These are phyloP conservation scores for Deladenus siricidicola DNA, from an alignment of 2,888 invertebrate species.

Conservation along the genomic window DNA sequence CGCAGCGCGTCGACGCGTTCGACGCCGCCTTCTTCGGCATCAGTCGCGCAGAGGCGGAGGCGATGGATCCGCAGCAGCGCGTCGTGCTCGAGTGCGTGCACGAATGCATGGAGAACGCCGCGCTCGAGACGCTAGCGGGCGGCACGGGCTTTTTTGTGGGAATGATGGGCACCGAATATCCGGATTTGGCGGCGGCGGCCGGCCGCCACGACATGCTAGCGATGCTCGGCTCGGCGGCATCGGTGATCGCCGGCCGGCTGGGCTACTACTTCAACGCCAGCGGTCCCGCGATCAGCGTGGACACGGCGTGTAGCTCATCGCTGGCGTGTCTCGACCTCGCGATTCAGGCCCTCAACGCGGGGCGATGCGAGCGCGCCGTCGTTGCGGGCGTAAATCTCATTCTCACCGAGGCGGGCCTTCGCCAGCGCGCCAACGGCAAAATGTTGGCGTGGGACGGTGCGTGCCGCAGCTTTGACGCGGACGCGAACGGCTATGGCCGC, in stretches of 20 bases:
- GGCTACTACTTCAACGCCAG: conserved; percentile 25
- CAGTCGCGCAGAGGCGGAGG: conserved; percentile 40
- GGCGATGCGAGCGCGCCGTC: conserved; percentile 82
- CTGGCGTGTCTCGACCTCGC: conserved; percentile 75
- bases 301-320: conserved; percentile 93
- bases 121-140: background rate
- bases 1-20: conserved; percentile 27
- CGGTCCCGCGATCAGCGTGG: conserved; percentile 77
- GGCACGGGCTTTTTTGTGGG: conserved; percentile 42
- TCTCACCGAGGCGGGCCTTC: conserved; percentile 38
- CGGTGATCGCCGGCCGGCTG: conserved; percentile 41
- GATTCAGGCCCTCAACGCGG: conserved; percentile 65
- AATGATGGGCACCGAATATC: conserved; percentile 48
- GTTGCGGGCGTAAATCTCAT: conserved; percentile 71
- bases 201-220: conserved; percentile 20
- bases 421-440: conserved; percentile 43
- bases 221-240: conserved; percentile 17
- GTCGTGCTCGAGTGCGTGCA: conserved; percentile 42
- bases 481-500: conserved; percentile 54
- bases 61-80: conserved; percentile 50
- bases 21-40: conserved; percentile 47
- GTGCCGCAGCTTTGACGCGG: conserved; percentile 52
- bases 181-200: conserved; percentile 19
- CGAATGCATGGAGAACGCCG: conserved; percentile 45
- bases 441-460: conserved; percentile 52